Conservation (phyloP, 2,113 vertebrate species). For the Pelusios castaneus region DNA sequence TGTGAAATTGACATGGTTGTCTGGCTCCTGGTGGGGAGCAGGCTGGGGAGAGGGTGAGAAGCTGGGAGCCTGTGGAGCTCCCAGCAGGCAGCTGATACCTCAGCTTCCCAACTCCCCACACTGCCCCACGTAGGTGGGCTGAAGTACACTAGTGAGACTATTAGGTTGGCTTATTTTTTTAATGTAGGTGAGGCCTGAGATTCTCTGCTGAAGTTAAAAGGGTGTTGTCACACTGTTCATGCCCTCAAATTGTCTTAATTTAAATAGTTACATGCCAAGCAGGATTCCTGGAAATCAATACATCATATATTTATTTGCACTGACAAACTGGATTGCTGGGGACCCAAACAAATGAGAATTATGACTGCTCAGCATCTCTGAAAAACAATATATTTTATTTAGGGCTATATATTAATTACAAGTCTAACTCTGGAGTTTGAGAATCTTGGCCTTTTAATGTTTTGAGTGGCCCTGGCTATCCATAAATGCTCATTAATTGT, state of each 20-base stretch:
- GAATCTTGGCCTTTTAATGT: not conserved
- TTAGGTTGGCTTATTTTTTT: no score
- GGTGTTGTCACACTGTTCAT: rapidly evolving
- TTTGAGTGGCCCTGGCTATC: not conserved
- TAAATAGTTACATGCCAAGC: not conserved
- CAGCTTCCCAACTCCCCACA: no score
- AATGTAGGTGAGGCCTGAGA: no score
- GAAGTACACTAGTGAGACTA: no score
- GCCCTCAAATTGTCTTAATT: not conserved
- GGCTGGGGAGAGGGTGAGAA: no score
- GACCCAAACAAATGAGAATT: not conserved
- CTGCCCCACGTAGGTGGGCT: no score
- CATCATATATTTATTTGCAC: no score
- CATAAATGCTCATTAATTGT: not conserved
- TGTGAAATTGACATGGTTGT: no score
- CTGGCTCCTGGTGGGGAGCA: no score
- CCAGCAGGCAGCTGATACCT: no score
- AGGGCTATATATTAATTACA: not conserved
- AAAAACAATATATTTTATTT: not conserved
- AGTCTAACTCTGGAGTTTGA: not conserved
- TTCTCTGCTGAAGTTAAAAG: not conserved
- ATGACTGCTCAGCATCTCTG: not conserved
- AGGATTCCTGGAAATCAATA: not conserved
- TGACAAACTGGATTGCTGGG: not conserved
- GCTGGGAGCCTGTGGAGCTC: no score